Percentiles rank a stretch among this genome's conserved stretches.
These are phyloP conservation scores for Pluvialis apricaria DNA, from an alignment of 2,113 vertebrate species.

Conservation along the genomic window DNA sequence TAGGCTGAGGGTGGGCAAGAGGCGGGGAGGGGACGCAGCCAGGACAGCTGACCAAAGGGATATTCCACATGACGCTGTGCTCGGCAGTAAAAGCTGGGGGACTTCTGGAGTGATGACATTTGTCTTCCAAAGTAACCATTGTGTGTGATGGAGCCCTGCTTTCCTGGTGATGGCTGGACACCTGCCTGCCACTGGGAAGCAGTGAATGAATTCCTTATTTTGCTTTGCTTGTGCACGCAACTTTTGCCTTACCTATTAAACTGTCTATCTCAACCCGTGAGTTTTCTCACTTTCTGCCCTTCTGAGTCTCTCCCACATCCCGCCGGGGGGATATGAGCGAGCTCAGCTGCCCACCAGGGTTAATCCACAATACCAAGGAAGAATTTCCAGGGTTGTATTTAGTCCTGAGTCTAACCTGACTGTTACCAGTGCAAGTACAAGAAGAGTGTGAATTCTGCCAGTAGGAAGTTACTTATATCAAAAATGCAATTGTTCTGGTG, in stretches of 20 bases:
- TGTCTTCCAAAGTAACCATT: not conserved
- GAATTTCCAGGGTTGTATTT: not conserved
- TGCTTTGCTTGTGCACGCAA: not conserved
- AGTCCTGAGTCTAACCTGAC: not conserved
- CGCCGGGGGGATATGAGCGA: not conserved
- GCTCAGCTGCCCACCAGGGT: not conserved
- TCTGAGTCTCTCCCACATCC: not conserved
- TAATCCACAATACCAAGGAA: not conserved
- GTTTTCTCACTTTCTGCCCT: not conserved
- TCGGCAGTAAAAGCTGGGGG: not conserved
- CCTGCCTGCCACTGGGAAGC: not conserved
- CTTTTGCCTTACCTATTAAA: not conserved
- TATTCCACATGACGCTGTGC: not conserved
- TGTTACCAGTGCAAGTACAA: not conserved
- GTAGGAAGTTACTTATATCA: not conserved
- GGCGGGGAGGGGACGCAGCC: not conserved
- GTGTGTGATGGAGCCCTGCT: not conserved
- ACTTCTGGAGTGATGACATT: rapidly evolving
- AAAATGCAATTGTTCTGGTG: not conserved
- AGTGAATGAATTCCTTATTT: not conserved
- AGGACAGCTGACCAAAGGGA: not conserved
- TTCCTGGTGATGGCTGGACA: not conserved
- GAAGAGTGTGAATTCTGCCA: not conserved
- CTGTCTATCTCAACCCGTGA: not conserved
- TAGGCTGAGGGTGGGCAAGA: not conserved